Evolutionary conservation across 1,140 invertebrate species (phyloP), one percentile per base, ranked within the genome.

Genomic region (Meloidogyne floridensis): DNA sequence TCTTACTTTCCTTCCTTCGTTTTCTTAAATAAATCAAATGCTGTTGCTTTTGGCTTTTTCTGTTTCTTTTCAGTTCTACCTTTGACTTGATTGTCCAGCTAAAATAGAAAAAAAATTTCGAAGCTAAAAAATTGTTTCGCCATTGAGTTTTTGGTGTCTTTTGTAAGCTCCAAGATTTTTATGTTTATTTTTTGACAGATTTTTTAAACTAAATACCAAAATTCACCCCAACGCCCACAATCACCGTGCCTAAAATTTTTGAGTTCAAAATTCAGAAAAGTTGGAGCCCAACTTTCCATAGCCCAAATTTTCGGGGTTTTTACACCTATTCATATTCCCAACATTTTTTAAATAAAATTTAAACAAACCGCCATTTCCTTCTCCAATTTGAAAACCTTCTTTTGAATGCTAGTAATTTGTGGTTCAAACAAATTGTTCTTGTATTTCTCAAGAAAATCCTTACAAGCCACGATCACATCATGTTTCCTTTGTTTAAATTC

Each of bases 1-100:
- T n/a, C 59, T 65, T n/a, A 65, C 59, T 65, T 65, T 65, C 59
- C 59, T 65, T 65, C 59, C 15, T 65, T 65, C n/a, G 59, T 65
- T 65, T 65, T 65, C n/a, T 65, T 65, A 6, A 65, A 65, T 7
- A 65, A 15, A 65, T 65, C 59, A 65, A 65, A 65, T 65, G 59
- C 59, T 65, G 59, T n/a, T 65, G 59, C 15, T 65, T n/a, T 65
- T 6, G 4, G 5, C 7, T 65, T 65, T 65, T 65, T 65, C 59
- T 65, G 59, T 65, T 6, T 65, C 7, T 8, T n/a, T 65, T 65
- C 59, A 65, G 15, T n/a, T 65, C 7, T 65, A 2, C 15, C 59
- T 65, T 65, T 65, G n/a, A 15, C n/a, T 65, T 65, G 59, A 65
- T n/a, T 65, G n/a, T 65, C 59, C 5, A 65, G 7, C 59, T 65